Conservation (phyloP, 2,797 vertebrate genomes). For the Micromesistius poutassou region DNA sequence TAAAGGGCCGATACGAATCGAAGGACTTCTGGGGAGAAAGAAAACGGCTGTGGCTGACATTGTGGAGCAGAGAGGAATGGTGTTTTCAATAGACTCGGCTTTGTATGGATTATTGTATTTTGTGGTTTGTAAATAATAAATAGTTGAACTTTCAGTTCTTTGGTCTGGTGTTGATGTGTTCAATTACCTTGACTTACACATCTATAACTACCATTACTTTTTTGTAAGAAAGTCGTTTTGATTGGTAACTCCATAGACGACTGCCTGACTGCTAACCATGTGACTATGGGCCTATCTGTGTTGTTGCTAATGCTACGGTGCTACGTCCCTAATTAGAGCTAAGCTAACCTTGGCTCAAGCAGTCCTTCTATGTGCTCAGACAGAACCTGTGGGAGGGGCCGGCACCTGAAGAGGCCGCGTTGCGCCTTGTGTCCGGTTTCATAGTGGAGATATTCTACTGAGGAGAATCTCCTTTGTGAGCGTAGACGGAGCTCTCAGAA, state of each 20-base stretch:
- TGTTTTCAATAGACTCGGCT: neutral
- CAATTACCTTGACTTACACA: too few relatives aligned
- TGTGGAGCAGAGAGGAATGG: neutral
- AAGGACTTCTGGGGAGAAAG: constrained; percentile 17
- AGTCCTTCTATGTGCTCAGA: too few relatives aligned
- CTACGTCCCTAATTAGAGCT: too few relatives aligned
- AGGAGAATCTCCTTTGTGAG: too few relatives aligned
- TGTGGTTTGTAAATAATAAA: neutral
- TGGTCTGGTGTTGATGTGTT: too few relatives aligned
- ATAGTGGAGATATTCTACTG: too few relatives aligned
- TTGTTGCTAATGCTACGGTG: neutral
- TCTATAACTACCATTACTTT: too few relatives aligned
- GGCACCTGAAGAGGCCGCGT: too few relatives aligned
- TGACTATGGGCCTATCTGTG: neutral
- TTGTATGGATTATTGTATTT: neutral
- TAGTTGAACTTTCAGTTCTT: neutral
- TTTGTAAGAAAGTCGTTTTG: neutral
- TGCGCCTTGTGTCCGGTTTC: too few relatives aligned
- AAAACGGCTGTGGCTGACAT: constrained; percentile 21
- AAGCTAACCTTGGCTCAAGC: neutral
- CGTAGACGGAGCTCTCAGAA: too few relatives aligned
- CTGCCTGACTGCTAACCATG: neutral
- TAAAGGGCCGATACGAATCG: constrained; percentile 45
- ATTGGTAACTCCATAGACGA: neutral
- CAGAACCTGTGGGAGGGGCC: neutral